Percentiles rank a stretch among this genome's conserved stretches.
Evolutionary conservation across 2,113 vertebrate species (phyloP).

Genomic region (Hippoglossus stenolepis): DNA sequence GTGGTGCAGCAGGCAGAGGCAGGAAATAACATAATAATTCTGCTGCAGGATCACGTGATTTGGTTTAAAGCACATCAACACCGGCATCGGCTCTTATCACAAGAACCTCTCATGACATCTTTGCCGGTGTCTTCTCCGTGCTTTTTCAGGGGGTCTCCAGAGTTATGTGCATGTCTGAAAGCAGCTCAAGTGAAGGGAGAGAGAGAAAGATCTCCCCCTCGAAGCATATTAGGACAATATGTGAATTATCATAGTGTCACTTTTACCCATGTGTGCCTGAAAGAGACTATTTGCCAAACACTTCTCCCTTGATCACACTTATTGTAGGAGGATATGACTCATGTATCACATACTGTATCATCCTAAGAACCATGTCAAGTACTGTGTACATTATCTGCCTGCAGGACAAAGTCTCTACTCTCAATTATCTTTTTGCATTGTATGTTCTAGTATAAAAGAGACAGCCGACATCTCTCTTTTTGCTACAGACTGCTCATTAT

Average conservation of each 20-base stretch:
- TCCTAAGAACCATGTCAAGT: conserved; percentile 12
- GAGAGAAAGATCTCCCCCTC: too few relatives aligned
- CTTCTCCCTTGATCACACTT: conserved; percentile 23
- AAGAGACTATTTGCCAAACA: conserved; percentile 7
- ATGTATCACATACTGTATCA: conserved; percentile 17
- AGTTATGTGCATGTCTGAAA: too few relatives aligned
- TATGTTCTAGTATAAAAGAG: conserved; percentile 8
- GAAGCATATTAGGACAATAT: not conserved
- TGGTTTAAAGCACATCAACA: too few relatives aligned
- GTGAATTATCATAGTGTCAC: not conserved
- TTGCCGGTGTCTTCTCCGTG: too few relatives aligned
- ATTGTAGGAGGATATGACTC: conserved; percentile 27
- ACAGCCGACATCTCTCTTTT: not conserved
- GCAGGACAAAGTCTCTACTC: not conserved
- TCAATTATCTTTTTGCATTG: conserved; percentile 3
- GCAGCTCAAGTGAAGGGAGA: too few relatives aligned
- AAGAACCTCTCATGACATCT: too few relatives aligned
- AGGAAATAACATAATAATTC: too few relatives aligned
- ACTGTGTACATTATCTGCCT: not conserved
- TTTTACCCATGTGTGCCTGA: not conserved
- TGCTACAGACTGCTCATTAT: not conserved
- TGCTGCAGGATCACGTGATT: too few relatives aligned
- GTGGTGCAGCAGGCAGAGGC: too few relatives aligned
- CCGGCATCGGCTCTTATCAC: too few relatives aligned
- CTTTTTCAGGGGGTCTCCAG: too few relatives aligned